Evolutionary conservation across 2,797 vertebrate species (phyloP), one percentile per base, ranked within the genome.

Genomic region (Intellagama lesueurii): DNA sequence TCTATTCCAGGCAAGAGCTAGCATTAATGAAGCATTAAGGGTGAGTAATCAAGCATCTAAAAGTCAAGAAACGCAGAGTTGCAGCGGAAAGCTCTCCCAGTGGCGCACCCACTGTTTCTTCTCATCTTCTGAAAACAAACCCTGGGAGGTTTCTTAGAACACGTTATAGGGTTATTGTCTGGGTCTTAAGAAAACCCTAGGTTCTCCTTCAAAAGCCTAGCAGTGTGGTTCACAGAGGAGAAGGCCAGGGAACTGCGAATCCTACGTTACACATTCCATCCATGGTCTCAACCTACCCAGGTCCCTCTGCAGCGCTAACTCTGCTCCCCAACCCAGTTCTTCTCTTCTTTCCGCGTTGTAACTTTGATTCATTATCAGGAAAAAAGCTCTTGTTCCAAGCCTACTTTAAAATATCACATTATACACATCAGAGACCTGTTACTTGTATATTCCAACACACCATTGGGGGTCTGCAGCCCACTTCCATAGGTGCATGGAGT

Each of bases 21-120:
- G 81, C 85, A 5, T 88, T 92, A 92, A 52, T 72, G 89, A 88
- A 94, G 86, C 86, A 89, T 91, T 90, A 90, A 90, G 85, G 87
- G 88, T 93, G 91, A 94, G 85, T 92, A 92, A 90, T 78, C 22
- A 56, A 78, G 44, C 83, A 66, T 68, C 86, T 66, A 83, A 89
- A 92, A 90, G 72, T 86, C 76, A 89, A 84, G 88, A 91, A 77
- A 76, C 56, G 64, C 82, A 30, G 83, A 19, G 77, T 26, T 32
- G 81, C 40, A 24, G n/a, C 26, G 0, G 7, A 87, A 68, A 0
- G 2, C 32, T 47, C 75, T 16, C 35, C 2, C 30, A 69, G 35
- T n/a, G 47, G 32, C 60, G 7, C 49, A 9, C 32, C 73, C 52
- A 56, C 19, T 1, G 19, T 64, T 64, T 64, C 60, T 5, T 22